Percentiles rank a stretch among this genome's conserved stretches.
These are phyloP conservation scores for Catalaphyllia jardinei DNA, from an alignment of 64 coral and sea anemone genomes.

Conservation along the genomic window DNA sequence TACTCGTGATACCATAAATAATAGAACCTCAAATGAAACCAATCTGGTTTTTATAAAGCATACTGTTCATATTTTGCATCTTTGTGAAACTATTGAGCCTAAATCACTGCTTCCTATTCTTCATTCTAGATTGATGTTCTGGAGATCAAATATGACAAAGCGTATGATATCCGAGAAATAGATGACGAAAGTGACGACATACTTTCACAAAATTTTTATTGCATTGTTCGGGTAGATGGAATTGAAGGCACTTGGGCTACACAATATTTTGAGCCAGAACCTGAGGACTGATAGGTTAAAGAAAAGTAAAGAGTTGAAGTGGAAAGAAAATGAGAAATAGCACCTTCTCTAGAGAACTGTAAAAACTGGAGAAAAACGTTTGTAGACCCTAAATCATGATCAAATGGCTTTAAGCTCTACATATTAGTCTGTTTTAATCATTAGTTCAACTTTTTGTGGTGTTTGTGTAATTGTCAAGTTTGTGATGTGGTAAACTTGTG, in stretches of 20 bases:
- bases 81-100: too few species aligned
- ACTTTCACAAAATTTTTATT: slow-evolving; percentile 73
- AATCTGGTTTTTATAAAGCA: too few species aligned
- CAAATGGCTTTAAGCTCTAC: not conserved
- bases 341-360: not conserved
- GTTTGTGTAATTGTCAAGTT: not conserved
- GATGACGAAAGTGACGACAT: slow-evolving; percentile 54
- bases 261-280: slow-evolving; percentile 85
- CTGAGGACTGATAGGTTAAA: slow-evolving; percentile 52
- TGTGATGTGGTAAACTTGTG: not conserved
- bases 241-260: slow-evolving; percentile 76
- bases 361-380: not conserved
- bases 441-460: not conserved
- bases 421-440: not conserved
- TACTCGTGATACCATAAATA: too few species aligned
- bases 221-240: slow-evolving; percentile 81
- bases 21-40: too few species aligned
- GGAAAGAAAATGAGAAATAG: too few species aligned
- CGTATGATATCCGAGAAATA: slow-evolving; percentile 73
- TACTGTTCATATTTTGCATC: too few species aligned
- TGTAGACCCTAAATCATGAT: slow-evolving; percentile 2
- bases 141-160: slow-evolving; percentile 93
- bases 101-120: too few species aligned
- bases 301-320: too few species aligned
- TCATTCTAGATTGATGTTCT: slow-evolving; percentile 79